Conservation (phyloP, 2,113 vertebrate species). For the Casuarius casuarius region DNA sequence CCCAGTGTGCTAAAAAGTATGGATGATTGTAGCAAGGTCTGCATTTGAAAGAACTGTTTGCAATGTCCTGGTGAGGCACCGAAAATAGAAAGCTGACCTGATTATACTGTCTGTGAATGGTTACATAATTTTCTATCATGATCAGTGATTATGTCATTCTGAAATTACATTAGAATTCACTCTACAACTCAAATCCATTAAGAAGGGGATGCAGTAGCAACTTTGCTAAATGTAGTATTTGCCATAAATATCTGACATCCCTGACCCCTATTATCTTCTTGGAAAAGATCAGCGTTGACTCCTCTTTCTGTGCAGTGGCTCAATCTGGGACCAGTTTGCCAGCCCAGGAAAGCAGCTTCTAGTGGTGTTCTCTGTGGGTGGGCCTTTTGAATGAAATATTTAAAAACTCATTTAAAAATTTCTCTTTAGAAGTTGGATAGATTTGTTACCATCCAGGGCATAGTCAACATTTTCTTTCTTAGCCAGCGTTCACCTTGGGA, state of each 20-base stretch:
- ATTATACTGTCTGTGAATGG: neutral
- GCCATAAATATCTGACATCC: neutral
- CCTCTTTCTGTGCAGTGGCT: neutral
- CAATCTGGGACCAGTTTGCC: neutral
- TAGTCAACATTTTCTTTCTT: neutral
- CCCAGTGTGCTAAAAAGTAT: neutral
- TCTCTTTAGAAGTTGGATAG: neutral
- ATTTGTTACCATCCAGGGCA: neutral
- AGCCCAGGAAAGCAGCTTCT: neutral
- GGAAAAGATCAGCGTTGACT: neutral
- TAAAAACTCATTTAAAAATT: neutral
- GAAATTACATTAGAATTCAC: neutral
- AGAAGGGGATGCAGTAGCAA: neutral
- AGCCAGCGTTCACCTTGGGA: neutral
- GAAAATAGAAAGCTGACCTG: neutral
- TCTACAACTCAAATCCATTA: neutral
- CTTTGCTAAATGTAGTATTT: neutral
- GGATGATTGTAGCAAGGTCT: neutral
- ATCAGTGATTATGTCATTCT: neutral
- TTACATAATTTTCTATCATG: neutral
- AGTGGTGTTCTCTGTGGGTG: rapidly evolving
- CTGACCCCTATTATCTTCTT: neutral
- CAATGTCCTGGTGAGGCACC: neutral
- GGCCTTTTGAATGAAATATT: neutral
- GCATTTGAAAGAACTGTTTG: neutral